Conservation (phyloP, 2,888 invertebrate species). For the Ptychoptera albimana region DNA sequence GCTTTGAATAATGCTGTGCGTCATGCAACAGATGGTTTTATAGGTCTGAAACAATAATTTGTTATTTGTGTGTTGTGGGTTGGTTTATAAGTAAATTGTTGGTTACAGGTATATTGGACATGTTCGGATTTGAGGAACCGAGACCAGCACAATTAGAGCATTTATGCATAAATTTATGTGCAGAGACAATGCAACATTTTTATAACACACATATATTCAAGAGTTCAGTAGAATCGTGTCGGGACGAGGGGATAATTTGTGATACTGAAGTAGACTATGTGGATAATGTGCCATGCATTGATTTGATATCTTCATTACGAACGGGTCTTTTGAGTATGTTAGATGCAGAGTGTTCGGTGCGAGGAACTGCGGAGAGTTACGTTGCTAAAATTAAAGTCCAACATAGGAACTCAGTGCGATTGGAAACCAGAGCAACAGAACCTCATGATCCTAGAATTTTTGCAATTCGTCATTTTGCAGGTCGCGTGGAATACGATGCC, state of each 20-base stretch:
- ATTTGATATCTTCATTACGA: constrained; percentile 82
- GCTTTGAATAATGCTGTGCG: constrained; percentile 82
- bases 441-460: constrained; percentile 67
- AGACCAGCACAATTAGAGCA: constrained; percentile 84
- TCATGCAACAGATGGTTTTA: constrained; percentile 88
- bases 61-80: neutral
- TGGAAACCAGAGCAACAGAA: constrained; percentile 53
- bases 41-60: constrained; percentile 23
- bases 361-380: constrained; percentile 66
- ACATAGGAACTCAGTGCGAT: constrained; percentile 65
- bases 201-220: constrained; percentile 96
- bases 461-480: constrained; percentile 82
- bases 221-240: constrained; percentile 80
- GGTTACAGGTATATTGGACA: constrained; percentile 64
- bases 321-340: constrained; percentile 83
- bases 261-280: constrained; percentile 87
- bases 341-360: constrained; percentile 79
- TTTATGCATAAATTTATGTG: constrained; percentile 86
- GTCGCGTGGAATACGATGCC: constrained; percentile 75
- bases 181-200: constrained; percentile 95
- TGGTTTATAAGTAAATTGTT: neutral
- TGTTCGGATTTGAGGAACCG: constrained; percentile 93
- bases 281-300: constrained; percentile 87
- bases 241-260: constrained; percentile 81
- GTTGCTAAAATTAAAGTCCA: constrained; percentile 60